Evolutionary conservation across 2,888 invertebrate species (phyloP).

Genomic region (Zaprionus obscuricornis): DNA sequence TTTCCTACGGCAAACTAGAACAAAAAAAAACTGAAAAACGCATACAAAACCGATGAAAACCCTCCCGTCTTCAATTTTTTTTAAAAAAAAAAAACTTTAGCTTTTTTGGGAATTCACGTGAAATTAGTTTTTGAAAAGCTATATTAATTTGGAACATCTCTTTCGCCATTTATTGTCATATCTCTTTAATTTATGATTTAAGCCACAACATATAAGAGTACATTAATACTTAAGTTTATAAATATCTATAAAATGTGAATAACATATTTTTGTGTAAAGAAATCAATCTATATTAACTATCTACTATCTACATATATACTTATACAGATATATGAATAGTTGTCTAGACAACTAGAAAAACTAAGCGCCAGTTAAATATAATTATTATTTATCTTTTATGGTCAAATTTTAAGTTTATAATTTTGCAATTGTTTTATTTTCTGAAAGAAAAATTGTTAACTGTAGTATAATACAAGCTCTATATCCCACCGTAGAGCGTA

Average conservation of each 20-base stretch:
- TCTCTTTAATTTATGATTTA: too few relatives aligned
- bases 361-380: constrained; percentile 37
- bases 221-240: too few relatives aligned
- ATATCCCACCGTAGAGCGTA: constrained; percentile 4
- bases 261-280: too few relatives aligned
- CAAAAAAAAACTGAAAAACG: background rate
- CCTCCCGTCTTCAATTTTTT: constrained; percentile 18
- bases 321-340: constrained; percentile 23
- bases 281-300: constrained; percentile 10
- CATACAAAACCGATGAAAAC: constrained; percentile 5
- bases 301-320: too few relatives aligned
- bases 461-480: constrained; percentile 21
- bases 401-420: constrained; percentile 30
- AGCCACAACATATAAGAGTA: too few relatives aligned
- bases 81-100: too few relatives aligned
- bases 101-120: too few relatives aligned
- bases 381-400: constrained; percentile 26
- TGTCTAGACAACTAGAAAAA: constrained; percentile 8
- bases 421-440: constrained; percentile 50
- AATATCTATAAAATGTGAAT: too few relatives aligned
- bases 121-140: too few relatives aligned
- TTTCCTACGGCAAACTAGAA: too few relatives aligned
- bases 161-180: too few relatives aligned
- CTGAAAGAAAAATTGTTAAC: constrained; percentile 49
- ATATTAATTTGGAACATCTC: too few relatives aligned